Percentiles rank a stretch among this genome's conserved stretches.
Evolutionary conservation across 1,140 invertebrate genomes (phyloP).

Genomic region (Ephestia elutella): DNA sequence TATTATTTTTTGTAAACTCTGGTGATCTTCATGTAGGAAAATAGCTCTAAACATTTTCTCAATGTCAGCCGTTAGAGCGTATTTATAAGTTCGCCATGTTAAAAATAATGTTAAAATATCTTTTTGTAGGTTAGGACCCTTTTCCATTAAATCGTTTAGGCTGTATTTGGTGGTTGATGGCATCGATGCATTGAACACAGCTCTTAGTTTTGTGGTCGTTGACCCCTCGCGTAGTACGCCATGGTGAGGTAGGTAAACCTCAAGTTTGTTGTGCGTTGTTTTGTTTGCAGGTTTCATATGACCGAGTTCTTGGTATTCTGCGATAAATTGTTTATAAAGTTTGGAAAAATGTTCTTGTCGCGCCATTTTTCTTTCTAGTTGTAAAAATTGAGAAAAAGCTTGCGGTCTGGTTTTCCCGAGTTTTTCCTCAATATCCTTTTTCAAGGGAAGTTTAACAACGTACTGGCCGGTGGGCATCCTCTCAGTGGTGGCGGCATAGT

Average conservation of each 20-base stretch:
- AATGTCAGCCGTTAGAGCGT: conserved; percentile 57
- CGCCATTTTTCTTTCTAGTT: no score
- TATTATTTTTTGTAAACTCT: conserved; percentile 59
- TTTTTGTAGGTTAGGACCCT: conserved; percentile 58
- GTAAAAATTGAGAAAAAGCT: conserved; percentile 20
- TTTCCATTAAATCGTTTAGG: conserved; percentile 51
- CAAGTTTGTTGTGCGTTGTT: no score
- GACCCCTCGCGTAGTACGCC: conserved; percentile 35
- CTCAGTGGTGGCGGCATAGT: background rate
- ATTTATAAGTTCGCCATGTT: conserved; percentile 46
- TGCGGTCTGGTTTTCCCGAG: conserved; percentile 25
- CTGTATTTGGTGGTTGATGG: conserved; percentile 41
- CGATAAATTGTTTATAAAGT: no score
- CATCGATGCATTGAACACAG: conserved; percentile 47
- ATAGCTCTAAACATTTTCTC: conserved; percentile 58
- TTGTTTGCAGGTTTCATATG: no score
- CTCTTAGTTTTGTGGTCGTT: conserved; percentile 34
- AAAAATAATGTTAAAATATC: conserved; percentile 64
- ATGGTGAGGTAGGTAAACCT: conserved; percentile 36
- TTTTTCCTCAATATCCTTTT: conserved; percentile 23
- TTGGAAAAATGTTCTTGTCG: no score
- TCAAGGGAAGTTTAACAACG: no score
- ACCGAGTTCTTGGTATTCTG: no score
- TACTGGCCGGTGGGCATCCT: conserved; percentile 6
- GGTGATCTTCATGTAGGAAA: conserved; percentile 34